Conservation (phyloP, 2,113 vertebrate genomes). For the Phocoena sinus region DNA sequence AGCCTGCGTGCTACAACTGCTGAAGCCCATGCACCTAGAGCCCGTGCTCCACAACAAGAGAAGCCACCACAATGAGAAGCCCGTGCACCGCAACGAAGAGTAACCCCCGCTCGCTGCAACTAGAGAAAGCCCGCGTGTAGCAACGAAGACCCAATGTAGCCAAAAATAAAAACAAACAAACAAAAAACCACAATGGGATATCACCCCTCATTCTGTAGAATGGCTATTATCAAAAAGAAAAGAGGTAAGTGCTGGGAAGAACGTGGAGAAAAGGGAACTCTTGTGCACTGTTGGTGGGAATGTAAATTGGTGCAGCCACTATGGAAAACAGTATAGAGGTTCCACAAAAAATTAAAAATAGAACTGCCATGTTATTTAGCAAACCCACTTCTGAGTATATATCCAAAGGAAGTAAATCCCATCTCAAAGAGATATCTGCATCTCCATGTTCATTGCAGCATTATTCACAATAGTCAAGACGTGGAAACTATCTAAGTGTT, state of each 20-base stretch:
- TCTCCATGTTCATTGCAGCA: neutral
- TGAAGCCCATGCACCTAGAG: too few relatives aligned
- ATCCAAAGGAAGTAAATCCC: neutral
- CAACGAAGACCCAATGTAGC: too few relatives aligned
- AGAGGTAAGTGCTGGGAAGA: neutral
- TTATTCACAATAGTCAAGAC: neutral
- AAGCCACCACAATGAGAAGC: too few relatives aligned
- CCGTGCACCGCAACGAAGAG: too few relatives aligned
- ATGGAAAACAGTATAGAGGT: neutral
- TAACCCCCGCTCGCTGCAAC: too few relatives aligned
- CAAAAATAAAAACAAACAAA: too few relatives aligned
- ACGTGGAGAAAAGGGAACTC: neutral
- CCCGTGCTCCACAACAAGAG: too few relatives aligned
- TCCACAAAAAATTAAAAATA: neutral
- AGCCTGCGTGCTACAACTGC: too few relatives aligned
- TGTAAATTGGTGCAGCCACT: neutral
- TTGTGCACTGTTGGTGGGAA: neutral
- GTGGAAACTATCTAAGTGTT: too few relatives aligned
- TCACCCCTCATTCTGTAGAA: neutral
- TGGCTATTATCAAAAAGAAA: neutral
- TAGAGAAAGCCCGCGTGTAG: too few relatives aligned
- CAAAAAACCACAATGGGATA: neutral
- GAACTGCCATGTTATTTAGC: neutral
- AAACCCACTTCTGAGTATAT: neutral
- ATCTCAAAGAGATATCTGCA: neutral